phyloP scores from a whole-genome alignment of 2,888 invertebrate genomes.

The Seira sanloemensis region DNA sequence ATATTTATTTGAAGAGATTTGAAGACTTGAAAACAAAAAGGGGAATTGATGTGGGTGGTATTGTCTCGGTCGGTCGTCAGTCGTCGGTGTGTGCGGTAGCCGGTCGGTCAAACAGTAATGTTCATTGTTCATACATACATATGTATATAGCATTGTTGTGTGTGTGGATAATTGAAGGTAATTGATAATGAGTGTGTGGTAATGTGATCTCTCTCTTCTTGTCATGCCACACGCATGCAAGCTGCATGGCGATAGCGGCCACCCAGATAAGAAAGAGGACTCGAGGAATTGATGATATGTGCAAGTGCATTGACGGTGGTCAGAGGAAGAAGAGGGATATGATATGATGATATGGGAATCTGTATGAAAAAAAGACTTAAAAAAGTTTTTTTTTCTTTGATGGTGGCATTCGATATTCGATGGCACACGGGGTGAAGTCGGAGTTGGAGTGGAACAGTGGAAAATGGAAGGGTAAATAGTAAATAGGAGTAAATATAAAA shows the following conservation, averaged over 20 bases:
- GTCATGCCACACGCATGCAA: conserved; percentile 2
- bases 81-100: conserved; percentile 47
- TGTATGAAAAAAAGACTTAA: background rate
- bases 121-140: no score
- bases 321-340: background rate
- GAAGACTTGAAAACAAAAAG: background rate
- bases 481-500: background rate
- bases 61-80: conserved; percentile 21
- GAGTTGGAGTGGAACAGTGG: background rate
- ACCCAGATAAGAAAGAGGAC: background rate
- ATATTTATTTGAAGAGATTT: background rate
- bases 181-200: conserved; percentile 46
- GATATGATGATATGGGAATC: background rate
- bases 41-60: conserved; percentile 26
- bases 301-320: background rate
- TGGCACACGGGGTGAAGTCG: background rate
- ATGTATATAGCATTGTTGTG: no score
- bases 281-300: background rate
- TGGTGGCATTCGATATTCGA: background rate
- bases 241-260: background rate
- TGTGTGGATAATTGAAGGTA: conserved; percentile 36
- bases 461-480: conserved; percentile 3
- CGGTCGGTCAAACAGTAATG: background rate
- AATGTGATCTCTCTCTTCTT: background rate
- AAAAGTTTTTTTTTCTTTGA: background rate